Base-by-base conservation (phyloP, 2,113 vertebrate species). In the Ophiodon elongatus region DNA sequence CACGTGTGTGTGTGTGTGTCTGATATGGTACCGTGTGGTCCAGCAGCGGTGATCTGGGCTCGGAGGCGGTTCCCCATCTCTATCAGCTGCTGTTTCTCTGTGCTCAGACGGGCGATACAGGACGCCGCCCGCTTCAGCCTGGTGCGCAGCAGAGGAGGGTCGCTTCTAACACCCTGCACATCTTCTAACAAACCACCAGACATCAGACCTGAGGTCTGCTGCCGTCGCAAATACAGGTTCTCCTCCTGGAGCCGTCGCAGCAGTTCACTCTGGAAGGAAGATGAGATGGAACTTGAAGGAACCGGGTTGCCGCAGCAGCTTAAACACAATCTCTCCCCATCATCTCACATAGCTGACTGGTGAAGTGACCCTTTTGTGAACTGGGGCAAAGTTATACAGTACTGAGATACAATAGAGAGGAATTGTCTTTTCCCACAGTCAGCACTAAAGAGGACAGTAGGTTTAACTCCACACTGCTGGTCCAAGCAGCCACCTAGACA, bases 41-140 rank as follows among this genome's bases (percentile, higher is more conserved):
- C 87, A 69, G 80, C 45, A 6, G 81, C 73, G 70, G 80, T 77
- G 7, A 94, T 90, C 87, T 96, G 94, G 0, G 95, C 95, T 1
- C 96, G 94, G 25, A 98, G 95, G 71, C 95, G 84, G 92, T 98
- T 98, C 82, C 96, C 95, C 89, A 97, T 93, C 84, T 97, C 97
- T 57, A 97, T 96, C 75, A 99, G 95, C 80, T 97, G 97, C 54
- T 89, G 96, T 68, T 96, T 98, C 79, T 99, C 97, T 69, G 85
- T 92, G 87, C 82, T 95, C 69, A 99, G 92, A 67, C 82, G 65
- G 21, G 93, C 91, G 41, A 97, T 97, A 67, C 89, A 94, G 27
- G 85, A 92, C 21, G 90, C 89, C 0, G 97, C 97, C 91, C 94
- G 95, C 85, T 95, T 96, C 64, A 98, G 94, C 73, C 96, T 96